Conservation (phyloP, 2,888 invertebrate genomes). For the Rotaria macrura region DNA sequence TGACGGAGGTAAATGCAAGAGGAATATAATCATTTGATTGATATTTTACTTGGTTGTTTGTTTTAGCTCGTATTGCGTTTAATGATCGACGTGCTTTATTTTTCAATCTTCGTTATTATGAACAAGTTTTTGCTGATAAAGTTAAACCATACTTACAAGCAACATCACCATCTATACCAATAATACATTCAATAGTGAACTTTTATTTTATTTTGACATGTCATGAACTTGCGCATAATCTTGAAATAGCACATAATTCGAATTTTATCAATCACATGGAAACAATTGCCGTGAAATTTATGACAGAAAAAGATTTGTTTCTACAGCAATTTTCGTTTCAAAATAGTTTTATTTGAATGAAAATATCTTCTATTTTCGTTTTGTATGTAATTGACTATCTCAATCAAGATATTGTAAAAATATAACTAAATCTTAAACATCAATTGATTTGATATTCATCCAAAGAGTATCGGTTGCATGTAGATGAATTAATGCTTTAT, state of each 20-base stretch:
- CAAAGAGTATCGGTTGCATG: too few relatives aligned
- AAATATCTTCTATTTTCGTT: too few relatives aligned
- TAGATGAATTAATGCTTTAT: too few relatives aligned
- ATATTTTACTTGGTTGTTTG: background rate
- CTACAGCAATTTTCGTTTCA: background rate
- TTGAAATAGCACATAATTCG: background rate
- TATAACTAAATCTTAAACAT: too few relatives aligned
- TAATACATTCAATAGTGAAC: background rate
- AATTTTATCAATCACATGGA: background rate
- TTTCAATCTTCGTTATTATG: slow-evolving; percentile 12
- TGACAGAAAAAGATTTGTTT: slow-evolving; percentile 16
- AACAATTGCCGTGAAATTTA: background rate
- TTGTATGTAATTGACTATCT: too few relatives aligned
- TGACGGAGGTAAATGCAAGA: background rate
- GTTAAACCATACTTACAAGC: background rate
- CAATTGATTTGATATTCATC: too few relatives aligned
- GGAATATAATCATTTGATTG: background rate
- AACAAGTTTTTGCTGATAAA: slow-evolving; percentile 4
- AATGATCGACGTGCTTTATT: background rate
- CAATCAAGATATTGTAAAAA: too few relatives aligned
- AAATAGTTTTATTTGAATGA: background rate
- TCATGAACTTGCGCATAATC: slow-evolving; percentile 17
- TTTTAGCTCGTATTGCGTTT: slow-evolving; percentile 8
- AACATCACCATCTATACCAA: background rate
- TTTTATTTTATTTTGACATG: background rate